Evolutionary conservation across 2,113 vertebrate genomes (phyloP), one percentile per base, ranked within the genome.

Genomic region (Corythaeola cristata): DNA sequence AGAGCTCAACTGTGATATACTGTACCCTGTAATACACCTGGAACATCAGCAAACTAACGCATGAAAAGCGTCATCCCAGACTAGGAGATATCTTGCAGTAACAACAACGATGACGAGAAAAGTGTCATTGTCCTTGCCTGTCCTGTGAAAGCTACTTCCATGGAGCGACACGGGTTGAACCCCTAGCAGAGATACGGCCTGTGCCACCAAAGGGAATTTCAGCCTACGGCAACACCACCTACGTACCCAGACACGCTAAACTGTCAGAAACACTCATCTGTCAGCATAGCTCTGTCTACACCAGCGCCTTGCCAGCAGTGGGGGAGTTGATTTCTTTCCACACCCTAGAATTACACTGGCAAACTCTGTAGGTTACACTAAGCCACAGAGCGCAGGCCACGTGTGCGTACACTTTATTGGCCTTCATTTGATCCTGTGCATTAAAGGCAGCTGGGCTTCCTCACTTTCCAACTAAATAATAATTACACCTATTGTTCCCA

Each of bases 371-470:
- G 86, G 93, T 95, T 92, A 95, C 89, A 24, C 83, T 94, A 78
- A 96, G 88, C 79, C 88, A 86, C 83, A 83, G 92, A 95, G 88
- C 27, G 55, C 71, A 77, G 79, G 79, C 88, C 95, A 93, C 44
- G 8, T 96, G 93, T 83, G 53, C 76, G 28, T 86, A 69, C 17
- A 23, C 82, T 98, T 96, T 96, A 93, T 95, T 97, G 83, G 97
- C 96, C 90, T 94, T 89, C 95, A 94, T 97, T 96, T 98, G 95
- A 97, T 97, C 94, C 94, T 84, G 47, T 93, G 93, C 64, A 78
- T 89, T 92, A 98, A 96, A 97, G 95, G 76, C 88, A 88, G 89
- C 95, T 93, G 89, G 73, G 82, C 93, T 97, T 97, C 96, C 90
- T 91, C 93, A 90, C 45, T 81, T 85, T 84, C 90, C 66, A 94